These are phyloP conservation scores for Parauchenoglanis ngamensis DNA, from an alignment of 2,797 vertebrate genomes.

Conservation along the genomic window DNA sequence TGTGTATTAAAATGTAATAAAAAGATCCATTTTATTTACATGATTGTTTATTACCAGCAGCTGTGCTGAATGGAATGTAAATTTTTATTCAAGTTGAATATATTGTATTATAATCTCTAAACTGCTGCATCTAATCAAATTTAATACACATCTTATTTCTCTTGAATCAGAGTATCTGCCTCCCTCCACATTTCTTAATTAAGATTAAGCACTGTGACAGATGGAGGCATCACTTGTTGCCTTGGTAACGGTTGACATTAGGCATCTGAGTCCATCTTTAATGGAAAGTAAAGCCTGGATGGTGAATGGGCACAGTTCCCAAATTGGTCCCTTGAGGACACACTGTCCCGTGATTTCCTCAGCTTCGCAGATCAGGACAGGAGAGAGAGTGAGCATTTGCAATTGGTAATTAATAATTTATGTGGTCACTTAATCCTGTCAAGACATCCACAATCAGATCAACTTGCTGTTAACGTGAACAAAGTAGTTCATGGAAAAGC, in stretches of 20 bases:
- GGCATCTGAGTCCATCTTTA: slow-evolving; percentile 63
- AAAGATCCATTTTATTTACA: slow-evolving; percentile 11
- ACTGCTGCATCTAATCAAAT: background rate
- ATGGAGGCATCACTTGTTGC: slow-evolving; percentile 66
- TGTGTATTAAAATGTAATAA: background rate
- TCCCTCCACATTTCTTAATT: slow-evolving; percentile 12
- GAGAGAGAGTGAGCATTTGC: slow-evolving; percentile 21
- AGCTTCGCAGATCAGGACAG: slow-evolving; percentile 44
- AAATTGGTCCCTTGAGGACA: slow-evolving; percentile 75
- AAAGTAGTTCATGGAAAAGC: slow-evolving; percentile 9
- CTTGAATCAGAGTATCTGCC: background rate
- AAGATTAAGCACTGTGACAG: slow-evolving; percentile 53
- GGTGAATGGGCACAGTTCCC: slow-evolving; percentile 58
- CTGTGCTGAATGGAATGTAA: background rate
- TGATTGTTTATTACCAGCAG: background rate
- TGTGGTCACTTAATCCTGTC: slow-evolving; percentile 39
- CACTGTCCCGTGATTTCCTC: slow-evolving; percentile 50
- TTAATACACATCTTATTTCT: background rate
- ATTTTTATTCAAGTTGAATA: background rate
- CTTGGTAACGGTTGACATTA: slow-evolving; percentile 66
- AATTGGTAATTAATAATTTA: slow-evolving; percentile 52
- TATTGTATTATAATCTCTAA: background rate
- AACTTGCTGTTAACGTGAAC: slow-evolving; percentile 21
- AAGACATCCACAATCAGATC: slow-evolving; percentile 21
- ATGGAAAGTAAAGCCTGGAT: slow-evolving; percentile 68